Evolutionary conservation across 2,113 vertebrate species (phyloP), one percentile per base, ranked within the genome.

Genomic region (Cinclus mexicanus): DNA sequence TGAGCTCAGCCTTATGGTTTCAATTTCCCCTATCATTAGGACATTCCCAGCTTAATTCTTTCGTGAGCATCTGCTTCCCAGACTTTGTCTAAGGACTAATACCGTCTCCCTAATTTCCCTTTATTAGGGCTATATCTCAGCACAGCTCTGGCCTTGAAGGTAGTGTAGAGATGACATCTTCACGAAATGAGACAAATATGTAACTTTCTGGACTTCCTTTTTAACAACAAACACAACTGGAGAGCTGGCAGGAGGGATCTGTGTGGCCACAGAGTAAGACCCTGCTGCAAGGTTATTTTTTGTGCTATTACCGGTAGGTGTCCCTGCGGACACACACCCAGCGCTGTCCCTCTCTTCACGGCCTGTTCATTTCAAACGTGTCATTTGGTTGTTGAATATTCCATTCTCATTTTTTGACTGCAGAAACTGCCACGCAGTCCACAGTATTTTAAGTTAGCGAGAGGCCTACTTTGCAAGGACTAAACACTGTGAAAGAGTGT

Each of bases 231-330:
- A 42, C 19, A 41, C 25, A 25, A 57, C 39, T 0, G 7, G 39
- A 69, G 76, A 57, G 74, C 61, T 28, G 25, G 44, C 28, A 22
- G 60, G 52, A 63, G 41, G 25, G 35, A 57, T 83, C 63, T 70
- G 42, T 25, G 6, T 5, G 15, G 67, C 33, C 41, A 56, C 2
- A 0, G 20, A 75, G 11, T 25, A 72, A 57, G 55, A 74, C 20
- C 49, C 26, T n/a, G 20, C 57, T n/a, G 46, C 57, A 84, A 37
- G 6, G 0, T 77, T 80, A 47, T 52, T 64, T 80, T 75, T 57
- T 83, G 76, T 70, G 64, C 64, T 81, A 49, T 97, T 92, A 97
- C 97, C 97, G 80, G 97, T 86, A 98, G 97, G 93, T 98, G 97
- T 98, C 97, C 97, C 97, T 97, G 88, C 95, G 93, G 95, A 89